These are phyloP conservation scores for Piscicola geometra DNA, from an alignment of 2,888 invertebrate species.

Conservation along the genomic window DNA sequence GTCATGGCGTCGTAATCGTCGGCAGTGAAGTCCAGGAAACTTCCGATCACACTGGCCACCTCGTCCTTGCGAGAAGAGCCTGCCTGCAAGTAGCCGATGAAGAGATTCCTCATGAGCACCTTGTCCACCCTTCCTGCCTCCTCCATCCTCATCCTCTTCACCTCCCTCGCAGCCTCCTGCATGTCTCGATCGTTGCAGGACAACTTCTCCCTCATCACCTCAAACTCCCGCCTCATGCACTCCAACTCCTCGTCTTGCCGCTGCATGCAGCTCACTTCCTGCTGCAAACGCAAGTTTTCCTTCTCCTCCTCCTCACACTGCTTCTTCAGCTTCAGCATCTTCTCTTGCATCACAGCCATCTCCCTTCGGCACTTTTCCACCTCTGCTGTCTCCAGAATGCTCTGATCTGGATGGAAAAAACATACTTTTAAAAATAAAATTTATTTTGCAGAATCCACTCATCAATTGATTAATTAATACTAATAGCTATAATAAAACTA, in stretches of 20 bases:
- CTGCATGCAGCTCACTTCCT: background rate
- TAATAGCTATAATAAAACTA: too few relatives aligned
- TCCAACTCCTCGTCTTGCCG: background rate
- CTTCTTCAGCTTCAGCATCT: background rate
- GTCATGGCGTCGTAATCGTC: constrained; percentile 1
- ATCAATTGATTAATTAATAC: too few relatives aligned
- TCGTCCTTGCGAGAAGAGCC: constrained; percentile 13
- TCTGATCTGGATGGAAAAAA: too few relatives aligned
- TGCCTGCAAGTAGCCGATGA: constrained; percentile 27
- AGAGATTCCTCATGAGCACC: constrained; percentile 15
- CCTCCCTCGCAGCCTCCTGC: background rate
- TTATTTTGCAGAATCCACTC: too few relatives aligned
- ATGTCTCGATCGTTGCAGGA: constrained; percentile 1
- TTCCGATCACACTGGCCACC: constrained; percentile 15
- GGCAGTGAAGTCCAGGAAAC: constrained; percentile 22
- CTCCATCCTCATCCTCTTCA: constrained; percentile 13
- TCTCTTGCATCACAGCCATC: background rate
- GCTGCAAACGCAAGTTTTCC: background rate
- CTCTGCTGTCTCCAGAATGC: constrained; percentile 1
- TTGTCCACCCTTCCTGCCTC: constrained; percentile 28
- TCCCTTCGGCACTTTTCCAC: background rate
- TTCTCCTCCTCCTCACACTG: background rate
- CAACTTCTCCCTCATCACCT: background rate
- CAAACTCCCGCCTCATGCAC: background rate
- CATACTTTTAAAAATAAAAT: too few relatives aligned